A percentile compares a stretch with the other conserved stretches of the same genome.
phyloP scores from a whole-genome alignment of 2,888 invertebrate species.

The Camponotus fellah region DNA sequence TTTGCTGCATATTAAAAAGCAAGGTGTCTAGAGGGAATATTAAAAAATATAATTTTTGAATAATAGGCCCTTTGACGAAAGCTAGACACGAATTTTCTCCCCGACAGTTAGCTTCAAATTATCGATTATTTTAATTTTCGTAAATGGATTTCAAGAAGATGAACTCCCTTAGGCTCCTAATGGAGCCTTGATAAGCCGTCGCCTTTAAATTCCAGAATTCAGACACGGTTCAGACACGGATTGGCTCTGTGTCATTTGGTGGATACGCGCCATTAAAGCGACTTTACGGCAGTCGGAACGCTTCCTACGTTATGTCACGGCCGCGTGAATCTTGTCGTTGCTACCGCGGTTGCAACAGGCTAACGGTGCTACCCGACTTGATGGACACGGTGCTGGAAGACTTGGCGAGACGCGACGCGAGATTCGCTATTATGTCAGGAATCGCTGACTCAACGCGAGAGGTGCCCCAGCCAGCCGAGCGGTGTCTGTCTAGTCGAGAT shows the following conservation, averaged over 20 bases:
- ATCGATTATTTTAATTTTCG: not conserved
- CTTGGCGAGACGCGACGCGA: conserved; percentile 30
- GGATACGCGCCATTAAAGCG: not conserved
- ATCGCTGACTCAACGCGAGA: conserved; percentile 75
- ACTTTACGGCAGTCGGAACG: not conserved
- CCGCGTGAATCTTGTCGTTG: conserved; percentile 46
- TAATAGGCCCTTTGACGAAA: not conserved
- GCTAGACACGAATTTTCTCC: not conserved
- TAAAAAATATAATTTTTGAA: not conserved
- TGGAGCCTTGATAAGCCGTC: not conserved
- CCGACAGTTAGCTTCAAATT: not conserved
- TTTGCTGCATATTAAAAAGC: not conserved
- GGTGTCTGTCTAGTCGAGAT: conserved; percentile 76
- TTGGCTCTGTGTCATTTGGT: conserved; percentile 8
- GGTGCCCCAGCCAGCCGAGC: conserved; percentile 66
- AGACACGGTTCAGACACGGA: not conserved
- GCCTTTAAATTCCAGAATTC: not conserved
- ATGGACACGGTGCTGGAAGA: conserved; percentile 30
- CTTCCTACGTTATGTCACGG: conserved; percentile 17
- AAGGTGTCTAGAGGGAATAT: not conserved
- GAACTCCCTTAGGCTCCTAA: not conserved
- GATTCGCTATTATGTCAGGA: conserved; percentile 66
- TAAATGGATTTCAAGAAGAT: not conserved
- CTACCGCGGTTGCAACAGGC: not conserved
- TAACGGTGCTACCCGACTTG: conserved; percentile 52